phyloP scores from a whole-genome alignment of 92 coral and sea anemone species.

The Phenganax subtilis region DNA sequence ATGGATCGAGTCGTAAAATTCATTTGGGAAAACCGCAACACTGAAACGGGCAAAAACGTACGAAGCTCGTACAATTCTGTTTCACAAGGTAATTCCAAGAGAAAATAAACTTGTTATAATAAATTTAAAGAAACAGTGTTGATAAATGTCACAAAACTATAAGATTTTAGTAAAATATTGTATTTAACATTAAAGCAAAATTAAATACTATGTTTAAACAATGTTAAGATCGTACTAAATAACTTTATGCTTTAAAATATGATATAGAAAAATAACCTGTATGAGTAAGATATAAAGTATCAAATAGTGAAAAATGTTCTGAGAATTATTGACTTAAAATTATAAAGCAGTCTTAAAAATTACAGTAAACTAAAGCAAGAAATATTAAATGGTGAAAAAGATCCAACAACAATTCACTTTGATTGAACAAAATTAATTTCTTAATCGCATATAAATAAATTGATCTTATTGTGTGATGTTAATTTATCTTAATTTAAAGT shows the following conservation, averaged over 20 bases:
- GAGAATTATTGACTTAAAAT: too few species aligned
- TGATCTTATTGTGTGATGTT: constrained; percentile 3
- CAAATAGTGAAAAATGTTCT: too few species aligned
- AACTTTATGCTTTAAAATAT: neutral
- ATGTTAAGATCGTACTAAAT: neutral
- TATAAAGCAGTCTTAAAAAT: too few species aligned
- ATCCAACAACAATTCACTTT: neutral
- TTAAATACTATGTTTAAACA: too few species aligned
- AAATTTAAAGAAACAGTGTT: neutral
- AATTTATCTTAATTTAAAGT: constrained; percentile 11
- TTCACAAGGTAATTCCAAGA: constrained; percentile 1
- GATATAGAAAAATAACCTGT: too few species aligned
- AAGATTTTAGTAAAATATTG: neutral
- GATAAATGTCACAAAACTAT: neutral
- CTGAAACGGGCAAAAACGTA: constrained; percentile 34
- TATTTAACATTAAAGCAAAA: neutral
- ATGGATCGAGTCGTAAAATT: constrained; percentile 26
- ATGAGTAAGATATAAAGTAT: too few species aligned
- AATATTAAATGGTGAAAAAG: too few species aligned
- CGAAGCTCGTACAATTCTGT: constrained; percentile 19
- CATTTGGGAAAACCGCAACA: constrained; percentile 20
- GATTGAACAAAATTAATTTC: neutral
- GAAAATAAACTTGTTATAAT: neutral
- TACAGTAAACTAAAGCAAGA: too few species aligned
- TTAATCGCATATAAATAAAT: neutral